Evolutionary conservation across 2,888 invertebrate species (phyloP), one percentile per base, ranked within the genome.

Genomic region (Tachina grossa): DNA sequence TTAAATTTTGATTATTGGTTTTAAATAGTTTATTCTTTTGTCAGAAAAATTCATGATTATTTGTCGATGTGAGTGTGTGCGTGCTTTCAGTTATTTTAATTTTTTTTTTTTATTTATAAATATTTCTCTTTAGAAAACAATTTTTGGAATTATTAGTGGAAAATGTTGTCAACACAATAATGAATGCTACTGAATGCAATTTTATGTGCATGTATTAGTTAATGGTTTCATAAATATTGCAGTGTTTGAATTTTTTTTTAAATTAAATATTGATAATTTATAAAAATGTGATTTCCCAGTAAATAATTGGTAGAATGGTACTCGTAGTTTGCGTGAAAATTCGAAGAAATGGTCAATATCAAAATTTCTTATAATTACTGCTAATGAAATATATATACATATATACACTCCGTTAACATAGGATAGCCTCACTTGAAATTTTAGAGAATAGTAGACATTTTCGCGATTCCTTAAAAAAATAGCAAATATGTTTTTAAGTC

Each of bases 181-280:
- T 78, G 9, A 49, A 39, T 49, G 22, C 39, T 59, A 8, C 5
- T 66, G 11, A 77, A 59, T 63, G 14, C n/a, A 57, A 39, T 47
- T 57, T 41, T 41, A n/a, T 51, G 31, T 19, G 11, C 9, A 49
- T 59, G 47, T 53, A 1, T 41, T 53, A 63, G 53, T 63, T 69
- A 69, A 71, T 71, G 53, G 53, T 14, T 78, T 63, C 59, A 53
- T 51, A 53, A 78, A 69, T 69, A 43, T 16, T 31, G 31, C 16
- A 78, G 39, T 31, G 14, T 76, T 11, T 16, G 41, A 39, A 76
- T 55, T 57, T 55, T 57, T 55, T 39, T 13, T 43, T 47, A 66
- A 55, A 47, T 57, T 55, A 45, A 16, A 65, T 47, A 47, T 41
- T 45, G 22, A 8, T 43, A 69, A 13, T 43, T 2, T 19, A 49